Evolutionary conservation across 2,797 vertebrate species (phyloP).

Genomic region (Oceanodroma leucorhoa): DNA sequence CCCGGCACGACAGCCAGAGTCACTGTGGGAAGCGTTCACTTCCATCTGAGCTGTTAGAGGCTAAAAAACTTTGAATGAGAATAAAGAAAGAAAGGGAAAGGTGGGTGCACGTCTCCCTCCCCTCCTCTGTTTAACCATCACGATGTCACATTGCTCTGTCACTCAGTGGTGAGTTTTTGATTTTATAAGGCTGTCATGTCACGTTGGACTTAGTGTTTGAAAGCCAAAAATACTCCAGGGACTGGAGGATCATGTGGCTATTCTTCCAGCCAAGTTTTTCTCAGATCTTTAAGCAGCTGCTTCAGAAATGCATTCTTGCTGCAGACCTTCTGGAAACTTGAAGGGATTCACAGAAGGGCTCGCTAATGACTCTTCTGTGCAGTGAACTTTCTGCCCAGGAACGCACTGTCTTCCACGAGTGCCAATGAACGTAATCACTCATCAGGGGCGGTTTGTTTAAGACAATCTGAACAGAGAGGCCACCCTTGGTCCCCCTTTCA

Average conservation of each 20-base stretch:
- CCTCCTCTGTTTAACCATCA: background rate
- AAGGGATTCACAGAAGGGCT: background rate
- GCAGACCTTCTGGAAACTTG: conserved; percentile 43
- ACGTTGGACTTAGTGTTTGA: background rate
- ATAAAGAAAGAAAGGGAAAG: background rate
- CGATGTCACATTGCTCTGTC: background rate
- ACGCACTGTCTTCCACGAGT: accelerated
- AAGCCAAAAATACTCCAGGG: conserved; percentile 12
- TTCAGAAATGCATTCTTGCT: conserved; percentile 45
- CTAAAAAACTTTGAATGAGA: background rate
- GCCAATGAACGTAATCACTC: background rate
- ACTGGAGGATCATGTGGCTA: conserved; percentile 56
- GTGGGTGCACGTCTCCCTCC: accelerated
- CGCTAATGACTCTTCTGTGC: background rate
- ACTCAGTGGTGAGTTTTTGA: background rate
- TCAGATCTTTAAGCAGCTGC: conserved; percentile 54
- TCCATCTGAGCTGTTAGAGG: background rate
- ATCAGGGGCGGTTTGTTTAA: accelerated
- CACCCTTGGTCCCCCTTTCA: background rate
- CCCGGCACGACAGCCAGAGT: background rate
- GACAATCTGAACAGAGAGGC: background rate
- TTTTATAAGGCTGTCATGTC: conserved; percentile 36
- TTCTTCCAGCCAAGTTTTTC: conserved; percentile 53
- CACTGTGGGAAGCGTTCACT: background rate
- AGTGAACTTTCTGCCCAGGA: conserved; percentile 53